phyloP scores from a whole-genome alignment of 2,888 invertebrate genomes.

The Leistus spinibarbis region DNA sequence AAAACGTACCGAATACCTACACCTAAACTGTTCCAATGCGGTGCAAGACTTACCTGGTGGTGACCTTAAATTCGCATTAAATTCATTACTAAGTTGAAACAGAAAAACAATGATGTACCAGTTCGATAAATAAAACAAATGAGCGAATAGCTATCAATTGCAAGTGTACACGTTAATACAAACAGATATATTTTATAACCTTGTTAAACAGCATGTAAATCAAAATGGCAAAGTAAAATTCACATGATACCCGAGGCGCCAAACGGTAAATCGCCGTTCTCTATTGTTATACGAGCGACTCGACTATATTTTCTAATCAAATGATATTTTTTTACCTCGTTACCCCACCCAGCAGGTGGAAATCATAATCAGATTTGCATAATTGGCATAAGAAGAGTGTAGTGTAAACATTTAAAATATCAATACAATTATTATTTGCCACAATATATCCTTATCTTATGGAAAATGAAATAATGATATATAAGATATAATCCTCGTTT shows the following conservation, averaged over 20 bases:
- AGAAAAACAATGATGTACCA: not conserved
- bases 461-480: no score
- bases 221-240: constrained; percentile 28
- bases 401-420: not conserved
- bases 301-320: constrained; percentile 30
- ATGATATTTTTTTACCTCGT: constrained; percentile 19
- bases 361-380: constrained; percentile 33
- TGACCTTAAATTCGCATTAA: not conserved
- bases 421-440: not conserved
- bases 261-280: constrained; percentile 37
- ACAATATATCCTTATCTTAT: not conserved
- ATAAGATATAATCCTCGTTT: no score
- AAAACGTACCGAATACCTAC: no score
- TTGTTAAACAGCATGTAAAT: constrained; percentile 16
- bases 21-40: no score
- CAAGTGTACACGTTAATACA: not conserved
- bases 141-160: not conserved
- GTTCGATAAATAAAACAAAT: not conserved
- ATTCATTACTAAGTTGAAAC: not conserved
- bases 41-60: not conserved
- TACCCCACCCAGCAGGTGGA: constrained; percentile 25
- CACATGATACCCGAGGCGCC: constrained; percentile 24
- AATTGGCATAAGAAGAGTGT: constrained; percentile 12
- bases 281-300: constrained; percentile 22
- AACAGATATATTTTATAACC: not conserved